Conservation (phyloP, 2,113 vertebrate species). For the Falco punctatus region DNA sequence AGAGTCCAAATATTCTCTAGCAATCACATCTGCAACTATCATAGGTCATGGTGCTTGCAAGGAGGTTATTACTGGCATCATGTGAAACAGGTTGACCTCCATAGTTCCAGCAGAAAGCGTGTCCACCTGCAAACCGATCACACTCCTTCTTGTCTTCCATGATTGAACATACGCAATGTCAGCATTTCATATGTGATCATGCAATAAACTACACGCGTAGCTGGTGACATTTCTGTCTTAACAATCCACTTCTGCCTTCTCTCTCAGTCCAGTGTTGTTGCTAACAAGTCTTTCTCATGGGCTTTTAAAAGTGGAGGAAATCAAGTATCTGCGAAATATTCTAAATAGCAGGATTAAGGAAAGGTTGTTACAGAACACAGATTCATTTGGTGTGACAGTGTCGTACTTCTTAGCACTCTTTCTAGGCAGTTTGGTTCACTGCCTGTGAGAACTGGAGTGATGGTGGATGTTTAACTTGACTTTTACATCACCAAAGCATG, state of each 20-base stretch:
- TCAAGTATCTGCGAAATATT: neutral
- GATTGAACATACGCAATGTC: neutral
- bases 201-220: neutral
- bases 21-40: neutral
- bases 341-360: neutral
- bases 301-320: neutral
- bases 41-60: neutral
- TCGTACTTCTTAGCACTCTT: neutral
- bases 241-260: neutral
- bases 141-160: neutral
- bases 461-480: neutral
- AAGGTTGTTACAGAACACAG: neutral
- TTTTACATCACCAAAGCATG: neutral
- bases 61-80: neutral
- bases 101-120: neutral
- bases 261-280: neutral
- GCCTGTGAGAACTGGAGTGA: neutral
- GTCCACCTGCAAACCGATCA: neutral
- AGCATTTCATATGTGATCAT: neutral
- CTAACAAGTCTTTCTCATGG: neutral
- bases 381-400: neutral
- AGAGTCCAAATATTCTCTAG: too few relatives aligned
- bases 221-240: neutral
- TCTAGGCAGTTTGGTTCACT: neutral
- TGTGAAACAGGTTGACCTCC: neutral